Percentiles rank a stretch among this genome's conserved stretches.
phyloP scores from a whole-genome alignment of 1,140 invertebrate genomes.

The Cydia fagiglandana region DNA sequence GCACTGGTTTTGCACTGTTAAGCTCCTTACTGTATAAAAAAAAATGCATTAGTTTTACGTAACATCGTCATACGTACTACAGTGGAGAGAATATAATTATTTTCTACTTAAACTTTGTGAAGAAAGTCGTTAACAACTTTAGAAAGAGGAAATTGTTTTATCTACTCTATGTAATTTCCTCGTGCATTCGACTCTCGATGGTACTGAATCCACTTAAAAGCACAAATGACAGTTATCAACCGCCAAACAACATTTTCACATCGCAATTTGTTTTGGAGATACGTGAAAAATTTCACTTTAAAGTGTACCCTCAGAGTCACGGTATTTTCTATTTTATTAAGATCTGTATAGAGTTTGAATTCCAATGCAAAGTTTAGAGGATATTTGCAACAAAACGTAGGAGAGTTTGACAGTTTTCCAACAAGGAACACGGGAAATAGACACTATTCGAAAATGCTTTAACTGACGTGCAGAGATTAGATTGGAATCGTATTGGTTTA shows the following conservation, averaged over 20 bases:
- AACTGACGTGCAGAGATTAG: background rate
- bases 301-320: background rate
- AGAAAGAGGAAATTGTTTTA: background rate
- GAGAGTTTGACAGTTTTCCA: conserved; percentile 1
- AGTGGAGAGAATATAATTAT: background rate
- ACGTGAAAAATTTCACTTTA: conserved; percentile 39
- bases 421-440: background rate
- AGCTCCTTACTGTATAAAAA: too few species aligned
- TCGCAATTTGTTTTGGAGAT: conserved; percentile 49
- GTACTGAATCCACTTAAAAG: conserved; percentile 51
- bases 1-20: too few species aligned
- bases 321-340: conserved; percentile 34
- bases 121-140: conserved; percentile 6
- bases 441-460: background rate
- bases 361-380: background rate
- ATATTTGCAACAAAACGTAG: conserved; percentile 19
- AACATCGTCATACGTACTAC: too few species aligned
- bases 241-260: conserved; percentile 45
- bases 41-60: too few species aligned
- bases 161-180: background rate
- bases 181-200: conserved; percentile 1
- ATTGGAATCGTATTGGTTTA: background rate
- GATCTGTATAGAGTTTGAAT: background rate
- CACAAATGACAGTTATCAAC: conserved; percentile 34
- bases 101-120: background rate